These are phyloP conservation scores for Nyctibius grandis DNA, from an alignment of 2,797 vertebrate species.

Conservation along the genomic window DNA sequence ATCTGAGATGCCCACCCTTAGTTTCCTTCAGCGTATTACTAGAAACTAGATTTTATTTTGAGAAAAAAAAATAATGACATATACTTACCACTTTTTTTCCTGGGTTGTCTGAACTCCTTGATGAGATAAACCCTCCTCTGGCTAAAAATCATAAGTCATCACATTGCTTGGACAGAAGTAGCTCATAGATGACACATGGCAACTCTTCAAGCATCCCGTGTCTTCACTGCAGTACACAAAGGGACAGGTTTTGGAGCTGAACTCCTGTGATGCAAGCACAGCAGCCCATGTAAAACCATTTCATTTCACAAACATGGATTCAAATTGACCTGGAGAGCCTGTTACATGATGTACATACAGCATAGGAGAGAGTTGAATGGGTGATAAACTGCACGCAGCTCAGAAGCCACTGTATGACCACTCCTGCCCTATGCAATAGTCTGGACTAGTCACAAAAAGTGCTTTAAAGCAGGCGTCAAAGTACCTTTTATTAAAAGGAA, in stretches of 20 bases:
- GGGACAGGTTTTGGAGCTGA: neutral
- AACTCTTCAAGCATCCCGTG: neutral
- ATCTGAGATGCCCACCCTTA: neutral
- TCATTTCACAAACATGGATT: neutral
- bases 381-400: neutral
- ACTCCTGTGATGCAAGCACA: neutral
- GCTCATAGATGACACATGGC: neutral
- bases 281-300: neutral
- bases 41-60: neutral
- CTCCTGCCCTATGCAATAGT: neutral
- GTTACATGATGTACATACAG: neutral
- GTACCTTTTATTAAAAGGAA: neutral
- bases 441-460: neutral
- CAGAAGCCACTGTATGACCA: neutral
- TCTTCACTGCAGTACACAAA: neutral
- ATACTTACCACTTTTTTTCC: rapidly evolving
- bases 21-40: neutral
- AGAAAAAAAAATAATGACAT: neutral
- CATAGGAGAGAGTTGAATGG: rapidly evolving
- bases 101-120: neutral
- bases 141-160: neutral
- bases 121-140: neutral
- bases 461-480: neutral
- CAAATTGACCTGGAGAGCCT: neutral
- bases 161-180: neutral